phyloP scores from a whole-genome alignment of 2,113 vertebrate genomes.

The Suncus etruscus region DNA sequence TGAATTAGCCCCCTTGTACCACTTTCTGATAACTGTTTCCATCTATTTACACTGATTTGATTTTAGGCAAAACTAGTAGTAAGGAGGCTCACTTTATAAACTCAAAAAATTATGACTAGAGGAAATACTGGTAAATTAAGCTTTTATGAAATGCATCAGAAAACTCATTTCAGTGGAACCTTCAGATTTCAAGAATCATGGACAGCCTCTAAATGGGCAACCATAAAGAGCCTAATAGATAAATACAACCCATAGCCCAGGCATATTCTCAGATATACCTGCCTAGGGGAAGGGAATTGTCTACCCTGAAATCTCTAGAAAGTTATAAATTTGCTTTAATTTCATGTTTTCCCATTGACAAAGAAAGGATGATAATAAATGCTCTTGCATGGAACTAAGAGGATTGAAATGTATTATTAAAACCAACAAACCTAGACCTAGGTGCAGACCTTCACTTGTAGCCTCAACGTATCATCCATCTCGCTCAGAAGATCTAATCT shows the following conservation, averaged over 20 bases:
- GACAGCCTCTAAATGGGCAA: too few species aligned
- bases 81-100: not conserved
- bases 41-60: not conserved
- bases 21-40: not conserved
- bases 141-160: conserved; percentile 19
- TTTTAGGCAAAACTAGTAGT: not conserved
- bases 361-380: not conserved
- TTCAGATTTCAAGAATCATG: not conserved
- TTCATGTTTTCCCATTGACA: not conserved
- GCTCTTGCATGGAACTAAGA: not conserved
- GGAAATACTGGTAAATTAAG: not conserved
- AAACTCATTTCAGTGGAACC: not conserved
- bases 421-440: not conserved
- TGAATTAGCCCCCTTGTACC: not conserved
- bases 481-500: not conserved
- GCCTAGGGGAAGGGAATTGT: accelerated
- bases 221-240: accelerated
- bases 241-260: accelerated
- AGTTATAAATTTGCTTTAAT: not conserved
- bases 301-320: not conserved
- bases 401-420: not conserved
- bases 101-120: not conserved
- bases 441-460: not conserved
- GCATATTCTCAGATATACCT: not conserved
- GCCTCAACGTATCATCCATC: not conserved